These are phyloP conservation scores for Phymatocera aterrima DNA, from an alignment of 2,888 invertebrate genomes.

Conservation along the genomic window DNA sequence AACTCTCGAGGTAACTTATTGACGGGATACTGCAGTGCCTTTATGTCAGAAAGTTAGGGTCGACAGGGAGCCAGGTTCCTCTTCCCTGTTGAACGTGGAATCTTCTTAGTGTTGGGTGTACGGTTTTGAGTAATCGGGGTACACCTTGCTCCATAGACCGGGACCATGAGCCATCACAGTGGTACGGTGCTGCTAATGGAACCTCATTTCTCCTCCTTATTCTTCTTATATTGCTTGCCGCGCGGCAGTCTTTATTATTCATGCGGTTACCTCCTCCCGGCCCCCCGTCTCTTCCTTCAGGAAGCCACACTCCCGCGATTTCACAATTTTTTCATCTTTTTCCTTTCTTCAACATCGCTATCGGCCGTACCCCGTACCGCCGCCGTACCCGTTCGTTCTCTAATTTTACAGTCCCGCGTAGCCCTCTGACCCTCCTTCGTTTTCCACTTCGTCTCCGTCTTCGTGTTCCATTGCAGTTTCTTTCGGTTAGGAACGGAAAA, in stretches of 20 bases:
- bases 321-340: conserved; percentile 24
- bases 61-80: conserved; percentile 7
- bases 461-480: neutral
- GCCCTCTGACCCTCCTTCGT: neutral
- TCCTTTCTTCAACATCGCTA: conserved; percentile 4
- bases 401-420: conserved; percentile 17
- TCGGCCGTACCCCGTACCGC: too few relatives aligned
- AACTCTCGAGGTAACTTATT: conserved; percentile 25
- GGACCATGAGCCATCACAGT: conserved; percentile 38
- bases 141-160: conserved; percentile 42
- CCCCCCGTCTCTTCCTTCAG: neutral
- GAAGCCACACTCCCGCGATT: conserved; percentile 20
- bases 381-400: conserved; percentile 37
- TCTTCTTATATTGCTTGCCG: conserved; percentile 50
- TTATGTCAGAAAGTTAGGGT: conserved; percentile 2
- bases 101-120: neutral
- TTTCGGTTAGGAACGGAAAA: too few relatives aligned
- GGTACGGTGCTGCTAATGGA: conserved; percentile 53
- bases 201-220: conserved; percentile 52
- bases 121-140: conserved; percentile 45
- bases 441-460: conserved; percentile 7
- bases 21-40: conserved; percentile 27
- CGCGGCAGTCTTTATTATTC: conserved; percentile 48
- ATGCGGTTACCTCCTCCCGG: conserved; percentile 43
- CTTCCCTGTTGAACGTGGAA: conserved; percentile 18